phyloP scores from a whole-genome alignment of 2,113 vertebrate species.

The Desmodus rotundus region DNA sequence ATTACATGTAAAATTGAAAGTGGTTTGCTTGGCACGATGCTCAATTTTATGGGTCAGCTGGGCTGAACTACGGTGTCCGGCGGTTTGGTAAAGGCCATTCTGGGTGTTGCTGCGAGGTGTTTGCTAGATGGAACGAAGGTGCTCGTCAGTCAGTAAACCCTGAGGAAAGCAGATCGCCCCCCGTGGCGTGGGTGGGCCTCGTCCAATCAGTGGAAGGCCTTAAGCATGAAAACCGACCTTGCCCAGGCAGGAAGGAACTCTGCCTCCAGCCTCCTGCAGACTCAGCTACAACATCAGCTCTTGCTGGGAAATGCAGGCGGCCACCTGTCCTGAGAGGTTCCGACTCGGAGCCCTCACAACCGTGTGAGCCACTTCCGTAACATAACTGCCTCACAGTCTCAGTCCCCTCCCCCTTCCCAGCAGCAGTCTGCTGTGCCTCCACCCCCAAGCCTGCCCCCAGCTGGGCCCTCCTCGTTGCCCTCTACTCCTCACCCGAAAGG shows the following conservation, averaged over 20 bases:
- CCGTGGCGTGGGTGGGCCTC: neutral
- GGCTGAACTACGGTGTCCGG: rapidly evolving
- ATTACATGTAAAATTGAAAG: neutral
- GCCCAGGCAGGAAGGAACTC: neutral
- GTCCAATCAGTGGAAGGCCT: neutral
- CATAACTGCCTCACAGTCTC: no score
- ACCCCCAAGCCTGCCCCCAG: no score
- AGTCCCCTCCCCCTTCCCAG: neutral
- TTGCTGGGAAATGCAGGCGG: no score
- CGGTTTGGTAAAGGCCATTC: neutral
- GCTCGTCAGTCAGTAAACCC: neutral
- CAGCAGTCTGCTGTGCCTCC: rapidly evolving
- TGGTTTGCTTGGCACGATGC: neutral
- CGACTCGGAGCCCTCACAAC: neutral
- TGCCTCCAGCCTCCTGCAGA: neutral
- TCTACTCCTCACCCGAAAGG: neutral
- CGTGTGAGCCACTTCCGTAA: rapidly evolving
- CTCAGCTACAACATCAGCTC: neutral
- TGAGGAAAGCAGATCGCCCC: neutral
- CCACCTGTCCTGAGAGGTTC: neutral
- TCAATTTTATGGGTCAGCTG: rapidly evolving
- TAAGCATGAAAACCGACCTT: neutral
- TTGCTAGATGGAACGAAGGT: neutral
- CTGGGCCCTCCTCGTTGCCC: rapidly evolving
- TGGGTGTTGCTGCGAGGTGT: rapidly evolving